Evolutionary conservation across 2,113 vertebrate species (phyloP).

Genomic region (Trichechus manatus): DNA sequence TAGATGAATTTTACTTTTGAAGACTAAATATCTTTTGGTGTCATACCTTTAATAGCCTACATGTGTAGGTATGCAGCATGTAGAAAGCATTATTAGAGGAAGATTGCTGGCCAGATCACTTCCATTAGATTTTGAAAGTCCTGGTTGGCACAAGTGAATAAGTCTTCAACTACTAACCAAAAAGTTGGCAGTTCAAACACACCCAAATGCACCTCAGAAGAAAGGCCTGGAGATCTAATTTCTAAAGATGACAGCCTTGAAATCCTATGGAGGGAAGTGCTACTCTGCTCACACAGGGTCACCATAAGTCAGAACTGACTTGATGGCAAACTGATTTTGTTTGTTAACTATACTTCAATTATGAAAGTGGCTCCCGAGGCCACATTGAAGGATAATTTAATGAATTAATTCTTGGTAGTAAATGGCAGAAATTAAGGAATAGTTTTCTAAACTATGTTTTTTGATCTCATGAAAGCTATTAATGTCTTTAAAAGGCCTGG

Average conservation of each 20-base stretch:
- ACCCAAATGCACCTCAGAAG: no score
- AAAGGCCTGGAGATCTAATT: no score
- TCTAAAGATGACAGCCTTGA: no score
- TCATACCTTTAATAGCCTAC: background rate
- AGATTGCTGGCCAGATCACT: slow-evolving; percentile 1
- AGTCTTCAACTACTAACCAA: no score
- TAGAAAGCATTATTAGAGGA: background rate
- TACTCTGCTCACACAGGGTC: no score
- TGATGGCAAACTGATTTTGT: background rate
- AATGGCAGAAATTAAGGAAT: slow-evolving; percentile 73
- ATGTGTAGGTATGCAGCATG: background rate
- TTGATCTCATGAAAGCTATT: slow-evolving; percentile 67
- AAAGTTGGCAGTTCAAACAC: no score
- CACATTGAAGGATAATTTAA: slow-evolving; percentile 62
- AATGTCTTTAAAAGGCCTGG: slow-evolving; percentile 40
- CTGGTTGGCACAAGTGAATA: no score
- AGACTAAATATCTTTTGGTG: background rate
- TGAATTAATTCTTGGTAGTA: slow-evolving; percentile 57
- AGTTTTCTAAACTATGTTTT: slow-evolving; percentile 64
- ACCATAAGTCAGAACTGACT: no score
- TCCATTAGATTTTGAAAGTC: slow-evolving; percentile 22
- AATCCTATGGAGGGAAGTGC: no score
- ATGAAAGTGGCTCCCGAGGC: slow-evolving; percentile 52
- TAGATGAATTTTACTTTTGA: background rate
- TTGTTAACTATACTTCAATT: slow-evolving; percentile 54